Evolutionary conservation across 2,797 vertebrate species (phyloP).

Genomic region (Myripristis jacobus): DNA sequence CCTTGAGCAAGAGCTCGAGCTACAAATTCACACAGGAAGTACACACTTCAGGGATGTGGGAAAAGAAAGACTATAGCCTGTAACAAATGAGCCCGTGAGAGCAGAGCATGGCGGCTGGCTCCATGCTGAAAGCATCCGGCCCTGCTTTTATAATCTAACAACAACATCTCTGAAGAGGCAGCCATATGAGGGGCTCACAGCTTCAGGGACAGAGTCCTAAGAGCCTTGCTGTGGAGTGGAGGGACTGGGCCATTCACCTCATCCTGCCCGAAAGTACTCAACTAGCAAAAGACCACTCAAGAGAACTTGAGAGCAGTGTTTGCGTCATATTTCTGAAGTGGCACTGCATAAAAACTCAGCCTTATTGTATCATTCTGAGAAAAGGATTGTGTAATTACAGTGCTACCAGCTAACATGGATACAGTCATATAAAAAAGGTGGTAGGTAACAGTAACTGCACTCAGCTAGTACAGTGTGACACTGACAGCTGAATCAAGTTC

Average conservation of each 20-base stretch:
- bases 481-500: constrained; percentile 48
- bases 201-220: constrained; percentile 73
- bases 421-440: background rate
- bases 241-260: constrained; percentile 77
- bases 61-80: constrained; percentile 77
- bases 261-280: constrained; percentile 76
- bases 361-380: constrained; percentile 53
- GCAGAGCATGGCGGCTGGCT: constrained; percentile 75
- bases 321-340: constrained; percentile 79
- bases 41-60: constrained; percentile 80
- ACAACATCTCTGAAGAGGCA: constrained; percentile 83
- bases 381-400: constrained; percentile 27
- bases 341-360: constrained; percentile 58
- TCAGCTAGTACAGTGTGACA: constrained; percentile 21
- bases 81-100: constrained; percentile 81
- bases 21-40: constrained; percentile 83
- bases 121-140: constrained; percentile 84
- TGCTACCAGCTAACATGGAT: constrained; percentile 19
- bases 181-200: constrained; percentile 75
- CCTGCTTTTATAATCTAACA: constrained; percentile 83
- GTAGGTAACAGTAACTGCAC: constrained; percentile 25
- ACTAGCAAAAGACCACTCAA: constrained; percentile 79
- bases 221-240: constrained; percentile 73
- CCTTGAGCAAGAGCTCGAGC: constrained; percentile 72
- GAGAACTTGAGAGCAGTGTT: constrained; percentile 72